Evolutionary conservation across 2,797 vertebrate genomes (phyloP).

Genomic region (Falco berigora): DNA sequence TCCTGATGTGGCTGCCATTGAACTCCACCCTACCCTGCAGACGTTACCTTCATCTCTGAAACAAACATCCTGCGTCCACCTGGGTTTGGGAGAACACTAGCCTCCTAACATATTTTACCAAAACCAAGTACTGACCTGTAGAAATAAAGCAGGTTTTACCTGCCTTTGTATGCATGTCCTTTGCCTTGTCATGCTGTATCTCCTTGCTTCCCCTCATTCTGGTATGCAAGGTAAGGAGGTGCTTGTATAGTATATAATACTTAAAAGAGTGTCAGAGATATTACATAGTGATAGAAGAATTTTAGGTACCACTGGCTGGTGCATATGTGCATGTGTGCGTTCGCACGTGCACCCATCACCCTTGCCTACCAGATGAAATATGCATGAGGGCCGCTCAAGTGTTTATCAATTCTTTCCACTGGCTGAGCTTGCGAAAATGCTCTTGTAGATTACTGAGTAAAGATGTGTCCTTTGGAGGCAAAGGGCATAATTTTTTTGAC

Average conservation of each 20-base stretch:
- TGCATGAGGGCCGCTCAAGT: not conserved
- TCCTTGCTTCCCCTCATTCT: not conserved
- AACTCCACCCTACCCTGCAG: not conserved
- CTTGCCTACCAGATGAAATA: constrained; percentile 14
- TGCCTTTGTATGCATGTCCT: not conserved
- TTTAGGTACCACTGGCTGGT: not conserved
- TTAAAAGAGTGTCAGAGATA: not conserved
- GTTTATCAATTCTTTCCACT: constrained; percentile 44
- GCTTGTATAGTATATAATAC: not conserved
- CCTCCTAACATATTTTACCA: not conserved
- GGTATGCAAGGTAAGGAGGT: not conserved
- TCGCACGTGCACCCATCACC: rapidly evolving
- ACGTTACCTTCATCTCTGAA: not conserved
- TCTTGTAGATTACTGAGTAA: not conserved
- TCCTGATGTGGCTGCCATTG: not conserved
- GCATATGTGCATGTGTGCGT: rapidly evolving
- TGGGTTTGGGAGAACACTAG: not conserved
- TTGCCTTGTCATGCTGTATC: not conserved
- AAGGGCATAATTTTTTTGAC: not conserved
- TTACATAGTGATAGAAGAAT: not conserved
- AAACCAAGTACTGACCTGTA: not conserved
- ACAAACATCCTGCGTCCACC: not conserved
- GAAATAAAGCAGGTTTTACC: not conserved
- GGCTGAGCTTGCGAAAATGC: constrained; percentile 24
- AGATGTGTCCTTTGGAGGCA: not conserved